Evolutionary conservation across 2,797 vertebrate species (phyloP).

Genomic region (Darevskia nairensis): DNA sequence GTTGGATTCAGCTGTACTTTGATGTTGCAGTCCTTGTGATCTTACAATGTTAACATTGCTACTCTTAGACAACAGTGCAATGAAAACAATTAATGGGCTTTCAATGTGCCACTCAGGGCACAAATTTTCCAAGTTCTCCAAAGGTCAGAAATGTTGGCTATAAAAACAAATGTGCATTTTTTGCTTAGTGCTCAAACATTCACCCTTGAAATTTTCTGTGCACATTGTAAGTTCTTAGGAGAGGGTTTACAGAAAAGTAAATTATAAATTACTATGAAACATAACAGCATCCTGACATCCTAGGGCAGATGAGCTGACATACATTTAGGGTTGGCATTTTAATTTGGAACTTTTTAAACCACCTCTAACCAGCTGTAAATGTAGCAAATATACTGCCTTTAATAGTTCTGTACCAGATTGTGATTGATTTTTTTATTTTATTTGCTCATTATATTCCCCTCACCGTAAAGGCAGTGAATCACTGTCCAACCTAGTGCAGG

Average conservation of each 20-base stretch:
- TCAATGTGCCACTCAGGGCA: not conserved
- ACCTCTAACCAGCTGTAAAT: constrained; percentile 6
- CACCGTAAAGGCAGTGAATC: constrained; percentile 3
- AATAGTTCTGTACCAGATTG: not conserved
- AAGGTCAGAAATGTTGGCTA: not conserved
- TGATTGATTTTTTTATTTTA: not conserved
- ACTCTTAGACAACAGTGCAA: not conserved
- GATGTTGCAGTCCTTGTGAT: not conserved
- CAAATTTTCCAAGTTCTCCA: not conserved
- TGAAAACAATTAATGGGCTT: not conserved
- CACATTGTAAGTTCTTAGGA: not conserved
- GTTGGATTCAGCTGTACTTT: no score
- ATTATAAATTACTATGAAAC: not conserved
- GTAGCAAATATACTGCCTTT: not conserved
- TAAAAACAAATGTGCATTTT: not conserved
- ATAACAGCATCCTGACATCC: not conserved
- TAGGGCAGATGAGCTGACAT: not conserved
- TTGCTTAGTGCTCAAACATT: not conserved
- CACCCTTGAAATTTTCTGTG: not conserved
- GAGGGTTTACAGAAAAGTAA: not conserved
- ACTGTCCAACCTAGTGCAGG: not conserved
- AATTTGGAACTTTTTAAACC: not conserved
- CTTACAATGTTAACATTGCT: not conserved
- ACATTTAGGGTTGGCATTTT: not conserved
- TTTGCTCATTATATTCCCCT: not conserved